Percentiles rank a stretch among this genome's conserved stretches.
Evolutionary conservation across 2,113 vertebrate genomes (phyloP).

Genomic region (Mustela lutreola): DNA sequence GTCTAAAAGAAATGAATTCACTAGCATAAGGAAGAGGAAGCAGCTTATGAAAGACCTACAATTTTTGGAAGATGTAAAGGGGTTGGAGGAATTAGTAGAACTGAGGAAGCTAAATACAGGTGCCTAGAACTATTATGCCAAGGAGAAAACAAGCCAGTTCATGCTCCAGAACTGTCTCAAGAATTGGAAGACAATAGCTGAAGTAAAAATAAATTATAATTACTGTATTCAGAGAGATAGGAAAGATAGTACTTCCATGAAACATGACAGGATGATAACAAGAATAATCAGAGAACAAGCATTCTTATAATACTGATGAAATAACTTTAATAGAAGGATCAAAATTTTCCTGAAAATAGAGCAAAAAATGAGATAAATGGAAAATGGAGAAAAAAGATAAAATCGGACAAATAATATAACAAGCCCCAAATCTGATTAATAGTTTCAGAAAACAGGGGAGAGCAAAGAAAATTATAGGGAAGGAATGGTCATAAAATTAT

Average conservation of each 20-base stretch:
- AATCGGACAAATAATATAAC: not conserved
- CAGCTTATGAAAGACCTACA: not conserved
- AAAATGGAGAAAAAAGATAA: constrained; percentile 31
- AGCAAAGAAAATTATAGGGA: constrained; percentile 3
- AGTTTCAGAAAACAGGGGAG: not conserved
- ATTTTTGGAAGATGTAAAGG: constrained; percentile 42
- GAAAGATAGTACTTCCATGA: constrained; percentile 28
- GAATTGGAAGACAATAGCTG: constrained; percentile 13
- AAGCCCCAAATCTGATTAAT: constrained; percentile 41
- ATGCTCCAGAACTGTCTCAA: not conserved
- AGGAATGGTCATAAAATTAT: constrained; percentile 39
- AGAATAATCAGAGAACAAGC: constrained; percentile 8
- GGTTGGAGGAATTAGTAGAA: not conserved
- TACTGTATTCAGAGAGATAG: not conserved
- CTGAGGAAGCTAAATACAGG: not conserved
- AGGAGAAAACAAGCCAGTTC: not conserved
- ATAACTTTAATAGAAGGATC: constrained; percentile 14
- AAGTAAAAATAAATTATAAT: constrained; percentile 45
- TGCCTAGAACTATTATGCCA: not conserved
- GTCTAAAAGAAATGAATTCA: not conserved
- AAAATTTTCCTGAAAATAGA: constrained; percentile 53
- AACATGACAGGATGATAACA: constrained; percentile 6
- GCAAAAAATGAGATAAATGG: constrained; percentile 17
- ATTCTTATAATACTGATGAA: constrained; percentile 41
- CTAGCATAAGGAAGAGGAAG: not conserved